Evolutionary conservation across 1,140 invertebrate genomes (phyloP), one percentile per base, ranked within the genome.

Genomic region (Anoplophora glabripennis): DNA sequence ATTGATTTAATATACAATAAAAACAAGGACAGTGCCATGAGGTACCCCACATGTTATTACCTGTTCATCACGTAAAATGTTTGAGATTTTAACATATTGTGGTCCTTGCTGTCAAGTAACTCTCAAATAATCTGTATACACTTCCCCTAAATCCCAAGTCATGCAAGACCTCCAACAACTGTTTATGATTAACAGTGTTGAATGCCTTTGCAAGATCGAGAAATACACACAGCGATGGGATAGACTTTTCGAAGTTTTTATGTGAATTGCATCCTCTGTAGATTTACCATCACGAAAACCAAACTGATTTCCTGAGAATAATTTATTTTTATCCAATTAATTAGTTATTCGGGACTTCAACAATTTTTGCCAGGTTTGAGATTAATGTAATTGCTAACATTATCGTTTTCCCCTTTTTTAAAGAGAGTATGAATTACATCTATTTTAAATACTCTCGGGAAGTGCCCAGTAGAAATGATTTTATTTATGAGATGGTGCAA

Each of bases 151-250:
- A 42, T 42, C 41, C 41, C 17, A 11, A 17, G 12, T 42, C 41
- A 14, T 42, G 41, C 41, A 5, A 42, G 17, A 14, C 41, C 41
- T 12, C 17, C 41, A 15, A 42, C 12, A 42, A 21, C 45, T 47
- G 45, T 12, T 21, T 47, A 47, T 47, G 45, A 21, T 47, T 21
- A 47, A 47, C 45, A 47, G 45, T 47, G 17, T 47, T 21, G 45
- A 47, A 47, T 14, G 45, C 45, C 55, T 41, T 28, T 55, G 41
- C 52, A 17, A 38, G 44, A 60, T 21, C 54, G 60, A 48, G 14
- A 18, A 15, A 57, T 45, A 53, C 44, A 12, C 14, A 18, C 49
- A 65, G 21, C 9, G 45, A 47, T 10, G 18, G 45, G 18, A 21
- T 47, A 9, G 18, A 21, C 12, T 17, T 47, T 8, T 37, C 36